A percentile compares a stretch with the other conserved stretches of the same genome.
phyloP scores from a whole-genome alignment of 2,113 vertebrate genomes.

The Oostethus manadensis region DNA sequence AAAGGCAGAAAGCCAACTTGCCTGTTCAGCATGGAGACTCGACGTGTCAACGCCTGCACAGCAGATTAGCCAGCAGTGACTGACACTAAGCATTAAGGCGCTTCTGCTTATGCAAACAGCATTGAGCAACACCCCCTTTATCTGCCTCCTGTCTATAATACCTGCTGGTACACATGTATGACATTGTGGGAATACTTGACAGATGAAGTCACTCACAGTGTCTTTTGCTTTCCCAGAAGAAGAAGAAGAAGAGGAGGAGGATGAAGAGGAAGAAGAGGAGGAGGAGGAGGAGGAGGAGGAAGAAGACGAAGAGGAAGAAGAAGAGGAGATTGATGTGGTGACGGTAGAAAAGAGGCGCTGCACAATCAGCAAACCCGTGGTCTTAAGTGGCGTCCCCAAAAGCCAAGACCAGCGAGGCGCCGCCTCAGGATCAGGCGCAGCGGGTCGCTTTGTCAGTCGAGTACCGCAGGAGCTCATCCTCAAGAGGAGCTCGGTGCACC shows the following conservation, averaged over 20 bases:
- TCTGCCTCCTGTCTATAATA: conserved; percentile 22
- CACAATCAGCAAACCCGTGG: conserved; percentile 66
- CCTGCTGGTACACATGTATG: conserved; percentile 23
- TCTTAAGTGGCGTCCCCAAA: conserved; percentile 43
- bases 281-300: conserved; percentile 51
- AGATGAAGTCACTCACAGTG: conserved; percentile 28
- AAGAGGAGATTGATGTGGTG: conserved; percentile 94
- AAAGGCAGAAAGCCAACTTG: conserved; percentile 47
- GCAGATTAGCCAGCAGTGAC: conserved; percentile 54
- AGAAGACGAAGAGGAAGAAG: conserved; percentile 81
- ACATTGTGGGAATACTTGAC: conserved; percentile 30
- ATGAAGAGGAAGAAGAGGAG: conserved; percentile 23
- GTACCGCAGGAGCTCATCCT: conserved; percentile 82
- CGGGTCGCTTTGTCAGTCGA: conserved; percentile 67
- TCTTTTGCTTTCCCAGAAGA: conserved; percentile 55
- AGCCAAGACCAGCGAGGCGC: conserved; percentile 59
- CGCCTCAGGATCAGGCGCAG: conserved; percentile 37
- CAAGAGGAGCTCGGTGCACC: conserved; percentile 90
- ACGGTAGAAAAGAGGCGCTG: conserved; percentile 89
- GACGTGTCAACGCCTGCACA: conserved; percentile 60
- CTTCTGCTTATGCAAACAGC: conserved; percentile 47
- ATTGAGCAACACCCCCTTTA: conserved; percentile 49
- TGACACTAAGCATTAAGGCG: conserved; percentile 63
- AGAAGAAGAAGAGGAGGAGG: conserved; percentile 59
- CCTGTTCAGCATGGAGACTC: conserved; percentile 42